These are phyloP conservation scores for Malacosoma neustria DNA, from an alignment of 2,888 invertebrate species.

Conservation along the genomic window DNA sequence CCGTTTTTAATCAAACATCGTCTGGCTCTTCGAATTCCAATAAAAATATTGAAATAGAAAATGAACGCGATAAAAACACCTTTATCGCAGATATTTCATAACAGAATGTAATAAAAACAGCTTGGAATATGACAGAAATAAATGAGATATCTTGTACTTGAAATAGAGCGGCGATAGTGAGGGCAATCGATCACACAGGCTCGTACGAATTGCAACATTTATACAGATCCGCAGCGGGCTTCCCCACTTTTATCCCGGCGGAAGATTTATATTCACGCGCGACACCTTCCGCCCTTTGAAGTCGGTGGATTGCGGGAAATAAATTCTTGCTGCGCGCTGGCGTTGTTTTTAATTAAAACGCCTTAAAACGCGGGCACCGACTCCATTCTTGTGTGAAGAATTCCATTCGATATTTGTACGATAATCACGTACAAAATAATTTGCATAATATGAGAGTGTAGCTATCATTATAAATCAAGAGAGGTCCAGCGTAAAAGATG, in stretches of 20 bases:
- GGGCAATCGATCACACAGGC: constrained; percentile 54
- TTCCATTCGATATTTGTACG: background rate
- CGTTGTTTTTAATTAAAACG: constrained; percentile 66
- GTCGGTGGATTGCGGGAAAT: constrained; percentile 52
- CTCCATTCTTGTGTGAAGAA: background rate
- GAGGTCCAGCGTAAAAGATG: constrained; percentile 21
- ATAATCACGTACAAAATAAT: background rate
- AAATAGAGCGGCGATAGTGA: constrained; percentile 53
- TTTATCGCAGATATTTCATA: constrained; percentile 32
- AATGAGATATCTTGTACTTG: constrained; percentile 57
- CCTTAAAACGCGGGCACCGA: constrained; percentile 27
- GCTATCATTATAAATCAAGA: constrained; percentile 15
- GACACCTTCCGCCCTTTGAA: constrained; percentile 67
- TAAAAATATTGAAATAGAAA: too few relatives aligned
- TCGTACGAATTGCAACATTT: constrained; percentile 60
- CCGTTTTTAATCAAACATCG: too few relatives aligned
- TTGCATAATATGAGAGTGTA: background rate
- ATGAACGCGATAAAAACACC: too few relatives aligned
- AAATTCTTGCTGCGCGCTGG: constrained; percentile 46
- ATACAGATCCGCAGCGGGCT: constrained; percentile 50
- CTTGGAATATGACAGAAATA: constrained; percentile 55
- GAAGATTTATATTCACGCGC: constrained; percentile 61
- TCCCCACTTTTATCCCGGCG: constrained; percentile 50
- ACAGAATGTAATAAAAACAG: constrained; percentile 27
- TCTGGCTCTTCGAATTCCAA: too few relatives aligned